Conservation (phyloP, 1,140 invertebrate genomes). For the Nasonia giraulti region DNA sequence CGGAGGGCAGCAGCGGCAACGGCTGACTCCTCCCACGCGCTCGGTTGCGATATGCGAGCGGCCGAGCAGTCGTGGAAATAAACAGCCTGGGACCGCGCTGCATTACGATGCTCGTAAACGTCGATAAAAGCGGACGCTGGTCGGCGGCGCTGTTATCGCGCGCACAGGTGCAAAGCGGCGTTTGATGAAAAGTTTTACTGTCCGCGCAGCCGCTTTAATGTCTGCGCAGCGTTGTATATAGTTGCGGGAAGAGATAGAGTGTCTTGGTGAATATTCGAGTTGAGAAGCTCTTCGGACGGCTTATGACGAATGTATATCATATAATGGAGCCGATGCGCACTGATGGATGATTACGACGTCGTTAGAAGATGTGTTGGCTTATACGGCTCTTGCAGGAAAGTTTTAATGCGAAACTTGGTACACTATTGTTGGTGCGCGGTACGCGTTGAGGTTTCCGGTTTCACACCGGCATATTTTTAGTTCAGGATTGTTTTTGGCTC, state of each 20-base stretch:
- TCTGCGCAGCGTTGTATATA: background rate
- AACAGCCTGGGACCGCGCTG: background rate
- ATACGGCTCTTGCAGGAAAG: background rate
- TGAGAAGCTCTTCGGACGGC: too few species aligned
- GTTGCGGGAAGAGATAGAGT: too few species aligned
- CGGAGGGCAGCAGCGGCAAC: background rate
- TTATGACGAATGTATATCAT: background rate
- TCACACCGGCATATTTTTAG: too few species aligned
- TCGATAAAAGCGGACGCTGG: background rate
- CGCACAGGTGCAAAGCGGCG: background rate
- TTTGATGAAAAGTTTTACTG: conserved; percentile 27
- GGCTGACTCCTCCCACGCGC: background rate
- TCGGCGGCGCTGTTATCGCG: background rate
- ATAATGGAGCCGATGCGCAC: background rate
- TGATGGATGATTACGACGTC: background rate
- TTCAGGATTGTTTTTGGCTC: too few species aligned
- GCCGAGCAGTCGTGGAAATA: conserved; percentile 20
- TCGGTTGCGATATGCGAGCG: conserved; percentile 10
- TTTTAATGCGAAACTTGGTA: conserved; percentile 11
- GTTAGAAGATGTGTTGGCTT: background rate
- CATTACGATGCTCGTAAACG: conserved; percentile 39
- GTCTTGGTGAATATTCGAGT: too few species aligned
- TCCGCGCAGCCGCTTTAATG: background rate
- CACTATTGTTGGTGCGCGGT: background rate
- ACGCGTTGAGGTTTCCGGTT: background rate